Evolutionary conservation across 2,797 vertebrate species (phyloP), one percentile per base, ranked within the genome.

Genomic region (Garrulus glandarius): DNA sequence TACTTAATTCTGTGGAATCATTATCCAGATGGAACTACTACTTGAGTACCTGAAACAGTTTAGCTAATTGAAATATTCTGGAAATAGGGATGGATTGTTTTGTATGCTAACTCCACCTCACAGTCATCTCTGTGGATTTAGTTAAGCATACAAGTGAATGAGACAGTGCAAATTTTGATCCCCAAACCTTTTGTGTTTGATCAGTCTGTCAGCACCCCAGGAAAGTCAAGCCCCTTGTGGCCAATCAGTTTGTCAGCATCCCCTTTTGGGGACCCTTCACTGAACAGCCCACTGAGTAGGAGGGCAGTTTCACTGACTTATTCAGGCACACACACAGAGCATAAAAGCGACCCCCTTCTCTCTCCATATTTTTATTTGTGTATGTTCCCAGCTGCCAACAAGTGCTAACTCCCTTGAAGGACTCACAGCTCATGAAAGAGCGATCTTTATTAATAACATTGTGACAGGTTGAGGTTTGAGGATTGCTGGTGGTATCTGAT

Each of bases 321-420:
- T n/a, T 69, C 27, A 50, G 32, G 27, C 16, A 37, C 36, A 55
- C 37, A 63, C n/a, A 30, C 17, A 34, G 21, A 64, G 13, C 10
- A 14, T 6, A 8, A 26, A 5, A 34, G 32, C 6, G 1, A 11
- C 0, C 3, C 5, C 5, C 26, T 8, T 36, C 34, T 59, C 11
- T 61, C 46, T 41, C 24, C 18, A 13, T 9, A 7, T 9, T 50
- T 70, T 56, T 22, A 37, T 56, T 63, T 24, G 11, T 21, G 32
- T n/a, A 1, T 34, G 17, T 26, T 44, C 8, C 37, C 36, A 4
- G 5, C n/a, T 77, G 43, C 23, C 32, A 27, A 8, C 6, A 22
- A 1, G 17, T 22, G 23, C 23, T 36, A 23, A 27, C 27, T 43
- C 23, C 43, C 49, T n/a, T 8, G 43, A 76, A 34, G 63, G 43